Evolutionary conservation across 2,888 invertebrate genomes (phyloP).

Genomic region (Marronus borbonicus): DNA sequence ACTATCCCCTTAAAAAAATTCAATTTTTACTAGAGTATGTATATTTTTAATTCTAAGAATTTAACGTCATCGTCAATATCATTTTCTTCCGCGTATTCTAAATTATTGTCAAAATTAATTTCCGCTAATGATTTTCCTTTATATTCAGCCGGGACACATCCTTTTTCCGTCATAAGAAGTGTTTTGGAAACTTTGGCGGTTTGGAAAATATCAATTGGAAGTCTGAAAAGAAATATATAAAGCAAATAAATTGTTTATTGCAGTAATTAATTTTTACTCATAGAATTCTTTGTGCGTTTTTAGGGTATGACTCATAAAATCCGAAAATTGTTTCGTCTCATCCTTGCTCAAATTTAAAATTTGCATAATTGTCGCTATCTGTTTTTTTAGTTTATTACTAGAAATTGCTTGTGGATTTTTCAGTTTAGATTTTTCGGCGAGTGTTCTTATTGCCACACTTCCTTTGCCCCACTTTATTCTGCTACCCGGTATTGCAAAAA

Average conservation of each 20-base stretch:
- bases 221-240: conserved; percentile 49
- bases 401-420: conserved; percentile 56
- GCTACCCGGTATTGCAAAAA: conserved; percentile 59
- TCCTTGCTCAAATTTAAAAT: conserved; percentile 55
- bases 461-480: conserved; percentile 59
- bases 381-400: conserved; percentile 59
- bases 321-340: conserved; percentile 54
- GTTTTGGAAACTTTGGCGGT: conserved; percentile 58
- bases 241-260: conserved; percentile 10
- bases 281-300: conserved; percentile 56
- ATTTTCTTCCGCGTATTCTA: conserved; percentile 51
- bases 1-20: not conserved
- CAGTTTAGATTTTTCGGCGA: conserved; percentile 56
- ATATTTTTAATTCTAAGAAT: not conserved
- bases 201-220: conserved; percentile 59
- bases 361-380: conserved; percentile 59
- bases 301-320: conserved; percentile 56
- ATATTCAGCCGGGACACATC: conserved; percentile 53
- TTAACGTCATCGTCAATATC: conserved; percentile 21
- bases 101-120: conserved; percentile 50
- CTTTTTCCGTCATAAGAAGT: conserved; percentile 57
- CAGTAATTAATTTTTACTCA: conserved; percentile 48
- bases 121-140: conserved; percentile 53
- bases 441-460: conserved; percentile 58
- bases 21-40: not conserved